These are phyloP conservation scores for Phylloscopus trochiloides DNA, from an alignment of 2,113 vertebrate genomes.

Conservation along the genomic window DNA sequence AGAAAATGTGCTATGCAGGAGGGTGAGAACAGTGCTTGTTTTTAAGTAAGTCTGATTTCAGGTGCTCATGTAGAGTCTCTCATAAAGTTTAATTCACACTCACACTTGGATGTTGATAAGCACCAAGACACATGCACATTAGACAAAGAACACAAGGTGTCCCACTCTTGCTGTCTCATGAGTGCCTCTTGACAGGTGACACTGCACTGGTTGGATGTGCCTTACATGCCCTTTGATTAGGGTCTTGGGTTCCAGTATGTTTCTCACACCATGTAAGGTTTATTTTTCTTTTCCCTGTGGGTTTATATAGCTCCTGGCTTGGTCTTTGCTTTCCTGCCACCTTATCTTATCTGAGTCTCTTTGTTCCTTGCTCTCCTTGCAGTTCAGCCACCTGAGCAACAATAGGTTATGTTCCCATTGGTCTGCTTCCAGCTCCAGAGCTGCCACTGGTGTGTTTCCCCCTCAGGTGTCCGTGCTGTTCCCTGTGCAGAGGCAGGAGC, in stretches of 20 bases:
- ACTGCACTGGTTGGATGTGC: neutral
- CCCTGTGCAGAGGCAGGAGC: neutral
- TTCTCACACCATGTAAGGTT: neutral
- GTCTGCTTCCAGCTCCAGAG: neutral
- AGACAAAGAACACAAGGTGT: neutral
- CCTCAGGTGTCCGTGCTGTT: accelerated
- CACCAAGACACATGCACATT: neutral
- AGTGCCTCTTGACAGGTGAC: neutral
- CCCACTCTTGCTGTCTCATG: neutral
- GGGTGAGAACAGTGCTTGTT: neutral
- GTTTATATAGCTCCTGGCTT: neutral
- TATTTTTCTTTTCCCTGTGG: neutral
- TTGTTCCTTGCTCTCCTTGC: neutral
- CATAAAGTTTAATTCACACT: neutral
- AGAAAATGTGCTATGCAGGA: neutral
- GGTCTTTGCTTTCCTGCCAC: neutral
- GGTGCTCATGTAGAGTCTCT: neutral
- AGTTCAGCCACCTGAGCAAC: neutral
- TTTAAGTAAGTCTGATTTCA: neutral
- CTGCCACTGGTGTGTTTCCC: neutral
- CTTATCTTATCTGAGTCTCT: neutral
- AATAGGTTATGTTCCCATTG: accelerated
- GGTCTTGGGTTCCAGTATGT: neutral
- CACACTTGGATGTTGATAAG: neutral
- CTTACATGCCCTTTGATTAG: accelerated